phyloP scores from a whole-genome alignment of 2,113 vertebrate species.

The Cryptotis parvus region DNA sequence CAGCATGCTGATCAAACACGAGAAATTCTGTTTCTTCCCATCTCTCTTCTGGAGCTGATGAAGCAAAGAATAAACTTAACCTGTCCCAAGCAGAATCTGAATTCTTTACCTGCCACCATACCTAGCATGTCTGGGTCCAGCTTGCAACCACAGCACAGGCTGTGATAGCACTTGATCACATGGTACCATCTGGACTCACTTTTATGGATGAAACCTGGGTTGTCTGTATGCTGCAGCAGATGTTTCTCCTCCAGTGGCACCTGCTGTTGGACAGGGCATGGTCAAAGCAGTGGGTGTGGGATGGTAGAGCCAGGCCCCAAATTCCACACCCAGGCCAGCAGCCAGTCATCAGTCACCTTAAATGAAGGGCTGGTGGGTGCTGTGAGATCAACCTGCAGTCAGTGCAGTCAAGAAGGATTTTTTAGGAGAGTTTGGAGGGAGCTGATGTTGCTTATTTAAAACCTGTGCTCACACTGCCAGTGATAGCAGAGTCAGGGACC shows the following conservation, averaged over 20 bases:
- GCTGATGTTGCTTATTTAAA: no score
- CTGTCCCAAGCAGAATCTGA: not conserved
- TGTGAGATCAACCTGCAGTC: no score
- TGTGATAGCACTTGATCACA: no score
- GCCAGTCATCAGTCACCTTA: not conserved
- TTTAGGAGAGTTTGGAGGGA: no score
- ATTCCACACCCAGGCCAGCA: not conserved
- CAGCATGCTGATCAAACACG: conserved; percentile 13
- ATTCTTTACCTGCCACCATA: no score
- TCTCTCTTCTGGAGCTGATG: not conserved
- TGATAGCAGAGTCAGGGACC: no score
- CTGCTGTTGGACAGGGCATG: not conserved
- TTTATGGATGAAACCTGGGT: no score
- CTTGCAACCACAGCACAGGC: rapidly evolving
- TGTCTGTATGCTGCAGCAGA: not conserved
- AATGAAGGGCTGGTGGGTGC: no score
- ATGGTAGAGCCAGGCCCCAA: no score
- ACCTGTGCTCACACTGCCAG: no score
- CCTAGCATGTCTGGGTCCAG: not conserved
- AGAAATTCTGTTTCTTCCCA: not conserved
- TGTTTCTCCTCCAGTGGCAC: not conserved
- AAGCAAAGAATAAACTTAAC: not conserved
- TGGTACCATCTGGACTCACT: not conserved
- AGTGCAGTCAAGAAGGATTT: no score
- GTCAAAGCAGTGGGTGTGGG: no score